Conservation (phyloP, 2,113 vertebrate genomes). For the Grammomys dolichurus region DNA sequence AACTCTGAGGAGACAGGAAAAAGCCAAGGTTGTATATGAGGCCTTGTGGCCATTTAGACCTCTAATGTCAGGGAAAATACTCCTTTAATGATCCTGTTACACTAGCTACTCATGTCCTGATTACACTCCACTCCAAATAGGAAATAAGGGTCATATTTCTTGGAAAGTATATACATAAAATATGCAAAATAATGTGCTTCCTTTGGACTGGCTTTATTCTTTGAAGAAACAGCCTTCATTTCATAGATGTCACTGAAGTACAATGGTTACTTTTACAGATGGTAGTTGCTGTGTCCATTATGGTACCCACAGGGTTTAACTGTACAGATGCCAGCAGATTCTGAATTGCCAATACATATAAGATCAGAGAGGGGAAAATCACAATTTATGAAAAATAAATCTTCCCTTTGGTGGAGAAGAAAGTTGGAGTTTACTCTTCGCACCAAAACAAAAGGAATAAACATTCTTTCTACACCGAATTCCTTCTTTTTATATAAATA, state of each 20-base stretch:
- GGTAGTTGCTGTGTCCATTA: conserved; percentile 5
- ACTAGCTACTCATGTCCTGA: conserved; percentile 85
- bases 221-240: conserved; percentile 84
- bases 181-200: conserved; percentile 88
- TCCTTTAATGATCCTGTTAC: conserved; percentile 88
- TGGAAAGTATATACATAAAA: conserved; percentile 86
- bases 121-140: conserved; percentile 87
- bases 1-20: conserved; percentile 89
- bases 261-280: conserved; percentile 73
- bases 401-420: not conserved
- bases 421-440: not conserved
- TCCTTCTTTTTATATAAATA: conserved; percentile 66
- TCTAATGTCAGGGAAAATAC: conserved; percentile 88
- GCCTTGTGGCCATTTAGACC: conserved; percentile 87
- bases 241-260: conserved; percentile 81
- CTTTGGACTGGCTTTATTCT: conserved; percentile 86
- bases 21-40: conserved; percentile 89
- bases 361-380: conserved; percentile 57
- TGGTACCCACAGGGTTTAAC: conserved; percentile 47
- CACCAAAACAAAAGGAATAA: conserved; percentile 55
- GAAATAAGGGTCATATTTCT: conserved; percentile 90
- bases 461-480: conserved; percentile 56
- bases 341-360: conserved; percentile 23
- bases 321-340: conserved; percentile 33
- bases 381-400: not conserved